Evolutionary conservation across 2,797 vertebrate species (phyloP).

Genomic region (Siniperca scherzeri): DNA sequence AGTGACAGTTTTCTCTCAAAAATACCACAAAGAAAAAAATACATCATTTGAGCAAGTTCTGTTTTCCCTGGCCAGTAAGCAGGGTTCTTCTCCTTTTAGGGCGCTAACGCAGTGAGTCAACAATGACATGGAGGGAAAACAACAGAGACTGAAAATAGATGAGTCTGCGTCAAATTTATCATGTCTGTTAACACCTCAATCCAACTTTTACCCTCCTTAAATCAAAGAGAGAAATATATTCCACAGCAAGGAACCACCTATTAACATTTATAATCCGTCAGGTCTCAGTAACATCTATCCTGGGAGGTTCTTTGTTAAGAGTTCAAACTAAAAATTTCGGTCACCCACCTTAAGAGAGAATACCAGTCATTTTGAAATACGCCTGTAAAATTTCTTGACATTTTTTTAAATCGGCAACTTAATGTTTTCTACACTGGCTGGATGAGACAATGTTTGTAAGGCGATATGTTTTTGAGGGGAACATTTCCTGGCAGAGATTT

Average conservation of each 20-base stretch:
- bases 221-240: conserved; percentile 15
- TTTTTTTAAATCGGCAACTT: neutral
- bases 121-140: conserved; percentile 24
- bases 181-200: conserved; percentile 16
- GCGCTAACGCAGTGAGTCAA: conserved; percentile 12
- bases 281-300: neutral
- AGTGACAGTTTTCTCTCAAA: conserved; percentile 54
- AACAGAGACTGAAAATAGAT: conserved; percentile 26
- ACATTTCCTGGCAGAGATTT: conserved; percentile 21
- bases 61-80: conserved; percentile 45
- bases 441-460: conserved; percentile 12
- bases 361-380: neutral
- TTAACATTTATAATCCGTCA: conserved; percentile 5
- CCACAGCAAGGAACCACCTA: neutral
- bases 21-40: conserved; percentile 47
- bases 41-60: conserved; percentile 32
- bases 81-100: conserved; percentile 49
- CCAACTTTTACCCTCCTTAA: neutral
- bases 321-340: neutral
- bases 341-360: neutral
- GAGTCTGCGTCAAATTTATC: conserved; percentile 20
- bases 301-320: neutral
- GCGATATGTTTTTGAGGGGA: conserved; percentile 15
- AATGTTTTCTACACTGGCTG: conserved; percentile 1
- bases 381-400: conserved; percentile 1